Evolutionary conservation across 2,113 vertebrate genomes (phyloP), one percentile per base, ranked within the genome.

Genomic region (Syrrhaptes paradoxus): DNA sequence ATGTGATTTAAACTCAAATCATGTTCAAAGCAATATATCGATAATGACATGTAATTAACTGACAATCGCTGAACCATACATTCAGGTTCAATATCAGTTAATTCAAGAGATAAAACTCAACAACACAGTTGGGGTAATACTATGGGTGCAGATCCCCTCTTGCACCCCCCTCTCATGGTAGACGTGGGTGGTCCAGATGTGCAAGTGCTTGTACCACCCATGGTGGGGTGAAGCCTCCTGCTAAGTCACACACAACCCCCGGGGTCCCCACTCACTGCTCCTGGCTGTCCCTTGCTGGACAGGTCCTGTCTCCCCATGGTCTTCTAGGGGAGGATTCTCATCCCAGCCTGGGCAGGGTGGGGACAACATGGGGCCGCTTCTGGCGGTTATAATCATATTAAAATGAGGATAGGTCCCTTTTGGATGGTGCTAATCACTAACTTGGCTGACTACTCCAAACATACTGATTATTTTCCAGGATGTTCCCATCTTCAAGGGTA

Each of bases 331-430:
- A 78, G 15, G 22, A 48, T 34, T 11, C 26, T 75, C 1, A 3
- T 46, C 43, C 46, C 65, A 75, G 43, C 5, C 43, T 71, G 73
- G 29, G 19, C 17, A 63, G 10, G 8, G 13, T 58, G 41, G 7
- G 43, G 70, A 38, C 31, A 32, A 17, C 28, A 38, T 0, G 3
- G 7, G 15, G 5, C 0, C 6, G 3, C 10, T 66, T n/a, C n/a
- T 90, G 77, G 18, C 21, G n/a, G 61, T 28, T 14, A 41, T 36
- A 36, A 36, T 9, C 9, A 36, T 41, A 41, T 41, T 41, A 41
- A 41, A 41, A 41, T 41, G 41, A 41, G 41, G 41, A 41, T 41
- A 41, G 41, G 38, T 38, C 11, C 4, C 38, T 38, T 38, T 38
- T 38, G 38, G 38, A 38, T 41, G 41, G 41, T 41, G 41, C 41